Conservation (phyloP, 2,797 vertebrate species). For the Vipera ursinii region DNA sequence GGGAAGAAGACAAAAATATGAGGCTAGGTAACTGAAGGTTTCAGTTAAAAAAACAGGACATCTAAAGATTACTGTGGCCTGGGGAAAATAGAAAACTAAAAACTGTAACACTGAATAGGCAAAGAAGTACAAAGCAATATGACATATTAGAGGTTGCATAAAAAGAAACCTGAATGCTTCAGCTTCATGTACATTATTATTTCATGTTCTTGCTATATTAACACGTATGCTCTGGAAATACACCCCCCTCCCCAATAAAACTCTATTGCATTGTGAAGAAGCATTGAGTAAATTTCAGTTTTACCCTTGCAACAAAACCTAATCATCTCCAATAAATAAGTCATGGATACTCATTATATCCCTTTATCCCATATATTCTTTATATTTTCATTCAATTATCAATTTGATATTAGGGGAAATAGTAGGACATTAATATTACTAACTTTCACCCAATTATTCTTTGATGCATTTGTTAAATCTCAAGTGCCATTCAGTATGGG, state of each 20-base stretch:
- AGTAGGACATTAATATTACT: neutral
- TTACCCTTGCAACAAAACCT: neutral
- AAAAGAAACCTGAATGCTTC: neutral
- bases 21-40: conserved; percentile 47
- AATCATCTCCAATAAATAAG: neutral
- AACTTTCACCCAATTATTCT: neutral
- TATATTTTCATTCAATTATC: neutral
- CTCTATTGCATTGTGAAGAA: neutral
- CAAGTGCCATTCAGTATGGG: neutral
- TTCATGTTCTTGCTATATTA: neutral
- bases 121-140: conserved; percentile 1
- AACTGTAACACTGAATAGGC: neutral
- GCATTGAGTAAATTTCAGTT: neutral
- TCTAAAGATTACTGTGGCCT: conserved; percentile 20
- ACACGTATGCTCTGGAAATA: neutral
- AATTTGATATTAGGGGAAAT: neutral
- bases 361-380: neutral
- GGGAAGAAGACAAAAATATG: conserved; percentile 42
- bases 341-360: neutral
- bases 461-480: neutral
- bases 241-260: neutral
- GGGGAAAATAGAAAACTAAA: conserved; percentile 38
- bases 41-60: conserved; percentile 34
- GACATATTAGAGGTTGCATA: neutral
- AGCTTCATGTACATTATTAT: neutral